Conservation (phyloP, 2,113 vertebrate genomes). For the Engraulis encrasicolus region DNA sequence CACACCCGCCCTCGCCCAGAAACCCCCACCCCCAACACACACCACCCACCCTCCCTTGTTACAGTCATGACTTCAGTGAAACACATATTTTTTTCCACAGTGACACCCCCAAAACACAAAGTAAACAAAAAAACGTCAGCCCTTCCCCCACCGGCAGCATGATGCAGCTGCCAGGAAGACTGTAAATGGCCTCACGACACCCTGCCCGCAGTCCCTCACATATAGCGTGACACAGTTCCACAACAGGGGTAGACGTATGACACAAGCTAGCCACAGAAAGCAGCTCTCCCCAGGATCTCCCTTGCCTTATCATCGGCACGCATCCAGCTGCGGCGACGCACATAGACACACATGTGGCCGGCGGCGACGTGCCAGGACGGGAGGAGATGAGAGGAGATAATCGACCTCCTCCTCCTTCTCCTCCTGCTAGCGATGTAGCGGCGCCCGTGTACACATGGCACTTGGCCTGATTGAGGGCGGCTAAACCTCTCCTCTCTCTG, state of each 20-base stretch:
- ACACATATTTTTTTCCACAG: not conserved
- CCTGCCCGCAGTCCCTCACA: not conserved
- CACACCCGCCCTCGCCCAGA: not conserved
- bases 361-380: not conserved
- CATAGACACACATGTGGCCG: conserved; percentile 4
- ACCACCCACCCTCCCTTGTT: not conserved
- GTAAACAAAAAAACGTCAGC: not conserved
- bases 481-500: not conserved
- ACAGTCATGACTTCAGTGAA: not conserved
- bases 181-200: not conserved
- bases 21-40: not conserved
- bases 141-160: not conserved
- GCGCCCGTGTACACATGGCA: not conserved
- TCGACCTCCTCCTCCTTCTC: not conserved
- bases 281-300: not conserved
- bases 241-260: not conserved
- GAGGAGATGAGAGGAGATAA: not conserved
- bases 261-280: not conserved
- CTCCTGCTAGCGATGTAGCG: not conserved
- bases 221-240: not conserved
- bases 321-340: not conserved
- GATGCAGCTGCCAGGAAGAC: not conserved
- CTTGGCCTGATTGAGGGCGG: conserved; percentile 4
- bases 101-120: not conserved
- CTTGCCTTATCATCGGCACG: not conserved